Evolutionary conservation across 1,140 invertebrate genomes (phyloP).

Genomic region (Drosophila asahinai): DNA sequence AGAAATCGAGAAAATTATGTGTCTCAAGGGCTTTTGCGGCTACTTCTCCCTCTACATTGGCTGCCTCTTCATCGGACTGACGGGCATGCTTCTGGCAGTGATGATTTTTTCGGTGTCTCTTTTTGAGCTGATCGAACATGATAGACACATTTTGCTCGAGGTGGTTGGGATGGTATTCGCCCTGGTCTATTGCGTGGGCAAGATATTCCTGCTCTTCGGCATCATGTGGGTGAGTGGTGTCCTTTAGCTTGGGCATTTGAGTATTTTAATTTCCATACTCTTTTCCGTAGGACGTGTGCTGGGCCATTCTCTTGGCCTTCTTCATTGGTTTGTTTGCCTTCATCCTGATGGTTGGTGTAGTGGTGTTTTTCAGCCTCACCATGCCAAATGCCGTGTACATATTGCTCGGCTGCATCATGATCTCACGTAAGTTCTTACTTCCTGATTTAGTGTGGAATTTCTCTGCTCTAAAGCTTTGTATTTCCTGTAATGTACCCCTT

Average conservation of each 20-base stretch:
- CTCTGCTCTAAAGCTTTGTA: not conserved
- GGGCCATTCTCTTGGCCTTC: slow-evolving; percentile 9
- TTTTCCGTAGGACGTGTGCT: slow-evolving; percentile 7
- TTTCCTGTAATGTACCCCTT: not conserved
- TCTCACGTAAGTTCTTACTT: slow-evolving; percentile 3
- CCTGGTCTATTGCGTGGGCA: not conserved
- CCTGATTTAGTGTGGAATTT: not conserved
- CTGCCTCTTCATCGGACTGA: slow-evolving; percentile 16
- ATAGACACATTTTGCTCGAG: not conserved
- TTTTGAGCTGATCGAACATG: not conserved
- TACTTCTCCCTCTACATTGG: slow-evolving; percentile 20
- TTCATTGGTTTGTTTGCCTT: not conserved
- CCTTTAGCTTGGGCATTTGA: not conserved
- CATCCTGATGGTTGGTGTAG: not conserved
- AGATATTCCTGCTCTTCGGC: slow-evolving; percentile 13
- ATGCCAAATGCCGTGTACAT: not conserved
- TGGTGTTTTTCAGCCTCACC: not conserved
- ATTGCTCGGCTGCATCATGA: not conserved
- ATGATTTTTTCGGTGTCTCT: slow-evolving; percentile 3
- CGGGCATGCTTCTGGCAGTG: slow-evolving; percentile 1
- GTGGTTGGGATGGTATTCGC: slow-evolving; percentile 1
- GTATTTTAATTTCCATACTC: not conserved
- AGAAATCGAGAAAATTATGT: slow-evolving; percentile 8
- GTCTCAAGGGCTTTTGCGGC: slow-evolving; percentile 14
- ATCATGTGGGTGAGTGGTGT: slow-evolving; percentile 20